A percentile compares a stretch with the other conserved stretches of the same genome.
These are phyloP conservation scores for Spheniscus humboldti DNA, from an alignment of 2,797 vertebrate genomes.

Conservation along the genomic window DNA sequence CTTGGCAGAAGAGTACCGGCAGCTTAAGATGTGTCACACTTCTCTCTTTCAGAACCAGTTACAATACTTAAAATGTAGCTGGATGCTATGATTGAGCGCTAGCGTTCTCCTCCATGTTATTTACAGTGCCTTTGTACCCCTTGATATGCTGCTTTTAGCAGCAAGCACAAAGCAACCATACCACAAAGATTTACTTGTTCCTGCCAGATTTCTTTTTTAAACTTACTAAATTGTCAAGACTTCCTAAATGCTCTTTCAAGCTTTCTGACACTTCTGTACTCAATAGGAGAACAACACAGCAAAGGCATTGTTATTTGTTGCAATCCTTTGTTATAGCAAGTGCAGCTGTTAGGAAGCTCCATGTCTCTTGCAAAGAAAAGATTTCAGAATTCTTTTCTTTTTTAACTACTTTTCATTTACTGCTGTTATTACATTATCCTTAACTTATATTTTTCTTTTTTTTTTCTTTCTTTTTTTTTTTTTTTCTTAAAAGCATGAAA, in stretches of 20 bases:
- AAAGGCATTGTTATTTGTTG: neutral
- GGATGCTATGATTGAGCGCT: neutral
- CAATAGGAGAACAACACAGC: neutral
- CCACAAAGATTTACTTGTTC: neutral
- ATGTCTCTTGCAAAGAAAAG: neutral
- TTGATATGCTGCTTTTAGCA: neutral
- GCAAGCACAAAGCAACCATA: neutral
- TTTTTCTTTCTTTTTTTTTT: too few relatives aligned
- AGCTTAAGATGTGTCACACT: neutral
- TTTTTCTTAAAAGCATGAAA: neutral
- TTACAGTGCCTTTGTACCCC: neutral
- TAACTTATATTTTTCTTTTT: neutral
- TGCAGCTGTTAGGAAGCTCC: neutral
- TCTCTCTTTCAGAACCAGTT: neutral
- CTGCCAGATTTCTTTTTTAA: neutral
- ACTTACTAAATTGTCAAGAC: neutral
- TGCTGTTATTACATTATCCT: neutral
- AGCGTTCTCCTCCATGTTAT: neutral
- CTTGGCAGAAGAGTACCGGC: neutral
- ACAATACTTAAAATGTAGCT: neutral
- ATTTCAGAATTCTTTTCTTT: neutral
- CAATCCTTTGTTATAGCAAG: neutral
- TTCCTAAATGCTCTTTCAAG: neutral
- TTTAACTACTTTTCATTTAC: neutral
- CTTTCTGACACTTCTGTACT: neutral